Percentiles rank a stretch among this genome's conserved stretches.
phyloP scores from a whole-genome alignment of 2,113 vertebrate species.

The Harpagus bidentatus region DNA sequence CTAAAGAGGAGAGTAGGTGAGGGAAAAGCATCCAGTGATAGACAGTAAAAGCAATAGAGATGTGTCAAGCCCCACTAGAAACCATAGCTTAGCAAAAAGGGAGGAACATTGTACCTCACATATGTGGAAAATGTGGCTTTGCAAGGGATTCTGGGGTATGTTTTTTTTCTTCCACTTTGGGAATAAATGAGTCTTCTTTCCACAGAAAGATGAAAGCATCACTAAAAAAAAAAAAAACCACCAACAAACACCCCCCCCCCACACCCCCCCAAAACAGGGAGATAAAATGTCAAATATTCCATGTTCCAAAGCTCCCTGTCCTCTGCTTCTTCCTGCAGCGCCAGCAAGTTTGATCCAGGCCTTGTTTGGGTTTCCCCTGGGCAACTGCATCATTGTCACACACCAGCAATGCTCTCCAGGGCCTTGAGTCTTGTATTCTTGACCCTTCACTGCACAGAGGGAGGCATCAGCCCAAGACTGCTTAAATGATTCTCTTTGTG shows the following conservation, averaged over 20 bases:
- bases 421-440: not conserved
- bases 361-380: not conserved
- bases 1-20: not conserved
- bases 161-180: not conserved
- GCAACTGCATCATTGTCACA: not conserved
- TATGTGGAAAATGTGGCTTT: constrained; percentile 33
- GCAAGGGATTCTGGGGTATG: not conserved
- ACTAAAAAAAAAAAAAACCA: too few species aligned
- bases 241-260: too few species aligned
- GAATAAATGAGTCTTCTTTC: constrained; percentile 39
- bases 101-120: not conserved
- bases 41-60: not conserved
- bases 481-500: not conserved
- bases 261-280: not conserved
- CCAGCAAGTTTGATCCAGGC: not conserved
- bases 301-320: not conserved
- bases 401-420: not conserved
- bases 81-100: not conserved
- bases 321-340: not conserved
- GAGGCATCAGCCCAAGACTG: not conserved
- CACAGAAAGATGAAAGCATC: not conserved
- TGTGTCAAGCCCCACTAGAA: not conserved
- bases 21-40: not conserved
- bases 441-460: not conserved
- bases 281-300: not conserved